Evolutionary conservation across 2,113 vertebrate species (phyloP).

Genomic region (Hippocampus comes): DNA sequence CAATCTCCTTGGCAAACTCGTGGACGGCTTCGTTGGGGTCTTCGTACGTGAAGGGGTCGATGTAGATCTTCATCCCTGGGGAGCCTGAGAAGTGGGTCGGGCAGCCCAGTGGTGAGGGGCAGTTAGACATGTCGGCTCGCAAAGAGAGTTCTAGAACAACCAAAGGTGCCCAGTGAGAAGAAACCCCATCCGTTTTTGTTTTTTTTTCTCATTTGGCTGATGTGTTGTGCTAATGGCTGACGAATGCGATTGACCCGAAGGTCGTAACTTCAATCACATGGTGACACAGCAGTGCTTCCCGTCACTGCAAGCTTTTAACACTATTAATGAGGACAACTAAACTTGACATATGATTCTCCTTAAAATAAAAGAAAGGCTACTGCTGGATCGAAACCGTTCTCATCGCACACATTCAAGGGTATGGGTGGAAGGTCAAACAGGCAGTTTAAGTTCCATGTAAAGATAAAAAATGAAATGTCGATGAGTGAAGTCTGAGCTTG

Average conservation of each 20-base stretch:
- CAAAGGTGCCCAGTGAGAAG: conserved; percentile 54
- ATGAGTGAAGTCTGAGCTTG: conserved; percentile 29
- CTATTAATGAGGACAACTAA: conserved; percentile 20
- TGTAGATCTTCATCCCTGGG: conserved; percentile 99
- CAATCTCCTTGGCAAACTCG: conserved; percentile 98
- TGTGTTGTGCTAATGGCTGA: conserved; percentile 21
- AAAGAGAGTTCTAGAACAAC: conserved; percentile 77
- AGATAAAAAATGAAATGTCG: conserved; percentile 31
- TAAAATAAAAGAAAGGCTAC: conserved; percentile 6
- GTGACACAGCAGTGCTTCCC: conserved; percentile 35
- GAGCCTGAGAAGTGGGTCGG: conserved; percentile 84
- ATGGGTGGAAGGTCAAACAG: conserved; percentile 6
- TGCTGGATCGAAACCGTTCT: conserved; percentile 21
- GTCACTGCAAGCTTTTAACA: conserved; percentile 29
- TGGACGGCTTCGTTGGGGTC: conserved; percentile 96
- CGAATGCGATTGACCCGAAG: conserved; percentile 18
- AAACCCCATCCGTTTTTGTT: conserved; percentile 5
- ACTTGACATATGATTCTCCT: conserved; percentile 13
- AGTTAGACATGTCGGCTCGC: conserved; percentile 77
- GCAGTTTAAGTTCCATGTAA: conserved; percentile 3
- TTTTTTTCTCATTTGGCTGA: conserved; percentile 9
- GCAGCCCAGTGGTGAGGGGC: conserved; percentile 76
- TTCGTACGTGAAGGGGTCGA: conserved; percentile 97
- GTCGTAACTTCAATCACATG: conserved; percentile 17
- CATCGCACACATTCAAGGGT: conserved; percentile 1